Conservation (phyloP, 2,888 invertebrate genomes). For the Palloptera scutellata region DNA sequence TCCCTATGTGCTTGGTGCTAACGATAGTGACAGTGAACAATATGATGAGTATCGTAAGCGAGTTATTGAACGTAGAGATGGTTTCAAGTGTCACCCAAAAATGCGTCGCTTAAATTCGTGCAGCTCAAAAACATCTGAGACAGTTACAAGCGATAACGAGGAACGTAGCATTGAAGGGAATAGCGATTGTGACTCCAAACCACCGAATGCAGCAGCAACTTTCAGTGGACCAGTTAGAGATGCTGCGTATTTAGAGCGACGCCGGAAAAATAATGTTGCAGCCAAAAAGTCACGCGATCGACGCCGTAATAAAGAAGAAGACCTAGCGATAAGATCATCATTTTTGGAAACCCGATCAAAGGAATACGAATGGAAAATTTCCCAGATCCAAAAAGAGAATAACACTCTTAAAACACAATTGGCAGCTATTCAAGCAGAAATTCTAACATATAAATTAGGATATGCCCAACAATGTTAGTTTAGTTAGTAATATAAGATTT, state of each 20-base stretch:
- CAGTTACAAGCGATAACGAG: constrained; percentile 57
- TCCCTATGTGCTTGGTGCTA: constrained; percentile 70
- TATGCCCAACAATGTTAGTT: no score
- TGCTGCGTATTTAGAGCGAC: constrained; percentile 85
- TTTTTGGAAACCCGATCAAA: constrained; percentile 87
- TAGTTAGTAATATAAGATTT: no score
- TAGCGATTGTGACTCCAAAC: constrained; percentile 56
- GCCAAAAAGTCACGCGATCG: constrained; percentile 94
- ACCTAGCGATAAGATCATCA: constrained; percentile 87
- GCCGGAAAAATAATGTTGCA: constrained; percentile 92
- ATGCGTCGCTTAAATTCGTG: constrained; percentile 70
- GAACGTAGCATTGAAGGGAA: constrained; percentile 57
- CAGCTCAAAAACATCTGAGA: constrained; percentile 44
- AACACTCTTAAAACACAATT: constrained; percentile 73
- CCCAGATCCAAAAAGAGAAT: constrained; percentile 70
- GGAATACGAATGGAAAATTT: constrained; percentile 76
- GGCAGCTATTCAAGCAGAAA: constrained; percentile 50
- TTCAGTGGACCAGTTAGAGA: constrained; percentile 68
- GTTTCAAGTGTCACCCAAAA: constrained; percentile 73
- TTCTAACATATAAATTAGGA: no score
- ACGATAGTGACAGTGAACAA: constrained; percentile 71
- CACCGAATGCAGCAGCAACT: constrained; percentile 5
- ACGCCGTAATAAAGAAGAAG: constrained; percentile 88
- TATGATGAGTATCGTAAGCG: constrained; percentile 76
- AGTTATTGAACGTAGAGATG: constrained; percentile 71